Percentiles rank a stretch among this genome's conserved stretches.
Conservation (phyloP, 2,797 vertebrate species). For the Sarcophilus harrisii region DNA sequence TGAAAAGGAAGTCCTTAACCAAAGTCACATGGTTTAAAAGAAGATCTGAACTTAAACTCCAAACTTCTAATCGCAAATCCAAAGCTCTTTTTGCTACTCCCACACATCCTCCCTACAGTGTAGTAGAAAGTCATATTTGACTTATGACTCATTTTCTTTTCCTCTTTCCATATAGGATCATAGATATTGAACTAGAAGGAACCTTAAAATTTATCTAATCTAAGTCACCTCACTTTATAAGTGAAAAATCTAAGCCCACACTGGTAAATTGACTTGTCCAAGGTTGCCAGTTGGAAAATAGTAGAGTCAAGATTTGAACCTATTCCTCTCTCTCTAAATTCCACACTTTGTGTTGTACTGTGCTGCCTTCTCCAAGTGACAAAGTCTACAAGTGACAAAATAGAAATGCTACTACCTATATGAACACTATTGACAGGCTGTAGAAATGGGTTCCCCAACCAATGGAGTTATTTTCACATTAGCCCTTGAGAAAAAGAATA, state of each 20-base stretch:
- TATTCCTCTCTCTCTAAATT: not conserved
- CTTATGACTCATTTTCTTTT: not conserved
- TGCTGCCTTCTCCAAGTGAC: not conserved
- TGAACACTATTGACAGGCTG: not conserved
- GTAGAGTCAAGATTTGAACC: not conserved
- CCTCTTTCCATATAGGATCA: not conserved
- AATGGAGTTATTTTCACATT: not conserved
- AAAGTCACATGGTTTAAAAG: not conserved
- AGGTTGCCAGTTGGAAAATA: not conserved
- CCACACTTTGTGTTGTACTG: not conserved
- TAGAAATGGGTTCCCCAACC: not conserved
- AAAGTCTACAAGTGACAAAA: slow-evolving; percentile 39
- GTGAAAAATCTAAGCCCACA: not conserved
- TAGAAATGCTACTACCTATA: slow-evolving; percentile 8
- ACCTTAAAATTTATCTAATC: not conserved
- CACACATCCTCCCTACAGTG: not conserved
- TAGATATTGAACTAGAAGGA: not conserved
- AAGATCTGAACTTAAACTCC: not conserved
- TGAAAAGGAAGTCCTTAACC: not conserved
- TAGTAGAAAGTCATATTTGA: not conserved
- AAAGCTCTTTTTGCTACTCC: not conserved
- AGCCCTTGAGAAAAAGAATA: not conserved
- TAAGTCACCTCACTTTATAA: not conserved
- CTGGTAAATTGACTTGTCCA: not conserved
- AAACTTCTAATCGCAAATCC: not conserved